Percentiles rank a stretch among this genome's conserved stretches.
These are phyloP conservation scores for Stenotaenia linearis DNA, from an alignment of 2,888 invertebrate genomes.

Conservation along the genomic window DNA sequence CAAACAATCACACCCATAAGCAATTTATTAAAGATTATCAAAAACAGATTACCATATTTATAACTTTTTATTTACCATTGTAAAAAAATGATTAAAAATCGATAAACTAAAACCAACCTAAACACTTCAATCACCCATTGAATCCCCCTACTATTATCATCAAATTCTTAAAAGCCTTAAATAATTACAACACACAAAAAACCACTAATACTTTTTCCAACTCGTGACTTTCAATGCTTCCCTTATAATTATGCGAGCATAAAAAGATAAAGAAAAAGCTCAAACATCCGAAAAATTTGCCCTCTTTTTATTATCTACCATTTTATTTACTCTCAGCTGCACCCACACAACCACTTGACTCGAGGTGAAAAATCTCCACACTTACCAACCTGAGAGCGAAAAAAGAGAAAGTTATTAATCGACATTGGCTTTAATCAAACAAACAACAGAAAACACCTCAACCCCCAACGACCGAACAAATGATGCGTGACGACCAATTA, in stretches of 20 bases:
- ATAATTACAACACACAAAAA: too few species aligned
- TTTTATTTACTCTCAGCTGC: constrained; percentile 19
- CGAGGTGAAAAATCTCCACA: constrained; percentile 13
- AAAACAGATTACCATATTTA: too few species aligned
- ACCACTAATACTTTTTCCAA: too few species aligned
- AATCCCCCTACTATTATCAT: too few species aligned
- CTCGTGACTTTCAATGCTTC: background rate
- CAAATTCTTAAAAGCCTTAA: too few species aligned
- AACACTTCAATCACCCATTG: too few species aligned
- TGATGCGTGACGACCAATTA: constrained; percentile 24
- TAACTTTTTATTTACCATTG: too few species aligned
- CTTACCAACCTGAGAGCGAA: background rate
- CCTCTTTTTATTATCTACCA: background rate
- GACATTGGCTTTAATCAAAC: background rate
- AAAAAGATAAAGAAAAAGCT: background rate
- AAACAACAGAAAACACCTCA: background rate
- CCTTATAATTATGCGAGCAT: background rate
- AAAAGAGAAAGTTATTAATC: background rate
- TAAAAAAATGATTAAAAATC: too few species aligned
- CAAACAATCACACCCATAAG: too few species aligned
- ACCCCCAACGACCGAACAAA: background rate
- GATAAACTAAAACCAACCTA: too few species aligned
- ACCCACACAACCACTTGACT: constrained; percentile 21
- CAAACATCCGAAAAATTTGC: background rate
- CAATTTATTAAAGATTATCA: too few species aligned